These are phyloP conservation scores for Chascanopsetta lugubris DNA, from an alignment of 2,113 vertebrate species.

Conservation along the genomic window DNA sequence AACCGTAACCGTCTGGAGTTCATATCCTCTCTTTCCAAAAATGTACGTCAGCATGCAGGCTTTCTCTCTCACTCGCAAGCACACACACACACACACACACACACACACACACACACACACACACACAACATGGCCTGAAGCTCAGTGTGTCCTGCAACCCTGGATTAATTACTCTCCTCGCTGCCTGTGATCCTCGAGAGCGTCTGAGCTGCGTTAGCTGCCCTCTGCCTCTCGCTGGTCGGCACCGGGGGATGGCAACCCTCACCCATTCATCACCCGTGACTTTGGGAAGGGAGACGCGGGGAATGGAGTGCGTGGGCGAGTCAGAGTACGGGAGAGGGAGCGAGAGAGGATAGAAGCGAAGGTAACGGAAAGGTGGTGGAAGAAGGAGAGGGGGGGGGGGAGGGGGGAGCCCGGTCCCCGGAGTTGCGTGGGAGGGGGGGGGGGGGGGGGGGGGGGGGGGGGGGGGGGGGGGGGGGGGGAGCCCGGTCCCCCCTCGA, in stretches of 20 bases:
- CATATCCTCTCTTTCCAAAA: slow-evolving; percentile 32
- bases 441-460: slow-evolving; percentile 55
- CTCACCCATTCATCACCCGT: slow-evolving; percentile 81
- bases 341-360: slow-evolving; percentile 49
- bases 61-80: slow-evolving; percentile 7
- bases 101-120: slow-evolving; percentile 21
- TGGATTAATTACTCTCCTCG: slow-evolving; percentile 83
- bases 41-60: slow-evolving; percentile 10
- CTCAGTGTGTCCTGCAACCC: slow-evolving; percentile 59
- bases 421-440: slow-evolving; percentile 68
- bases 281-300: slow-evolving; percentile 72
- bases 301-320: slow-evolving; percentile 46
- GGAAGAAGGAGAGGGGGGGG: slow-evolving; percentile 57
- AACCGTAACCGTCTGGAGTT: slow-evolving; percentile 27
- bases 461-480: slow-evolving; percentile 60
- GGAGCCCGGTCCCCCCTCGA: slow-evolving; percentile 64
- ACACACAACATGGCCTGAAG: slow-evolving; percentile 51
- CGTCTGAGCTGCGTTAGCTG: slow-evolving; percentile 72
- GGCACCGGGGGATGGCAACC: slow-evolving; percentile 76
- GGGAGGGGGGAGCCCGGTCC: slow-evolving; percentile 63
- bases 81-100: slow-evolving; percentile 2
- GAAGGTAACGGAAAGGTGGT: slow-evolving; percentile 70
- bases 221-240: slow-evolving; percentile 76
- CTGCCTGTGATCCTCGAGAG: slow-evolving; percentile 75
- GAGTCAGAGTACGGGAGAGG: slow-evolving; percentile 23